Evolutionary conservation across 2,113 vertebrate species (phyloP), one percentile per base, ranked within the genome.

Genomic region (Triplophysa dalaica): DNA sequence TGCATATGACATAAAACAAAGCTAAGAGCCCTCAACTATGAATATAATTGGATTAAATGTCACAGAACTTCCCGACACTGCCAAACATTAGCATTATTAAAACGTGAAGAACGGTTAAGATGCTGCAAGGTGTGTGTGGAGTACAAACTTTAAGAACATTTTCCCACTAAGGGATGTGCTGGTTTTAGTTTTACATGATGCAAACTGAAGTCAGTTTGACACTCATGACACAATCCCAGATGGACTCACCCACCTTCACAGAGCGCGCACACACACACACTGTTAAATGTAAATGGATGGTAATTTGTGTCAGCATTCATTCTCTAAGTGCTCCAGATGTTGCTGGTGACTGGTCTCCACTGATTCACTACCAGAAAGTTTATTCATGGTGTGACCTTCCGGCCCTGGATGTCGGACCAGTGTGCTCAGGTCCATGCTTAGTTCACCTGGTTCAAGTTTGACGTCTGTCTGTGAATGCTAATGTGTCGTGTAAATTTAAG

Each of bases 261-360:
- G 41, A 61, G 29, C 33, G 14, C 61, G 60, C 67, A 29, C 19
- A 26, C 24, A 66, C 67, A 29, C 19, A 26, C 24, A 14, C 12
- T 70, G 45, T 60, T 41, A 64, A 64, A 78, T 78, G 61, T 65
- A 82, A 78, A 73, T 78, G 68, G 52, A 78, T 82, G 75, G 38
- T 78, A 45, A 77, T 77, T 45, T 82, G 68, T 70, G 17, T 70
- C 74, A 64, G 67, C 63, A 33, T 41, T 65, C 38, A 24, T 48
- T 74, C 13, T 38, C 22, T 73, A 73, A 74, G 68, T 43, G 16
- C 61, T 82, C 81, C 81, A 82, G 81, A 78, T 82, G 81, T 78
- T 82, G 50, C 62, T 21, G 48, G 70, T 82, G 81, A 78, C 74
- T 24, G 68, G 81, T 78, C 61, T 72, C 76, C 29, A 33, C 60